Evolutionary conservation across 2,113 vertebrate species (phyloP).

Genomic region (Gobiocypris rarus): DNA sequence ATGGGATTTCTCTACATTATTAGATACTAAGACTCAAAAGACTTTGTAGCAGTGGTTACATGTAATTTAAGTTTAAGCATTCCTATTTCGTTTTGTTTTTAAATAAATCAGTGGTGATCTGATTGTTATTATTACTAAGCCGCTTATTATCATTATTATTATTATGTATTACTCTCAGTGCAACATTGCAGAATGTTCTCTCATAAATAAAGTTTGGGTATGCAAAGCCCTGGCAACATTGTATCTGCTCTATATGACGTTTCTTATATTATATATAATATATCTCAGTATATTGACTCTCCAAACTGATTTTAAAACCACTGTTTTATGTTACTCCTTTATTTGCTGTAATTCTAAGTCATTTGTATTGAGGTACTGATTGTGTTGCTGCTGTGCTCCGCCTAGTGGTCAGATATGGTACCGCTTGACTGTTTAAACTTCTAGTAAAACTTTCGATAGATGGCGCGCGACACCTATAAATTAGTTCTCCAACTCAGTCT

Average conservation of each 20-base stretch:
- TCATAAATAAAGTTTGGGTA: not conserved
- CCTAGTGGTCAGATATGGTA: constrained; percentile 61
- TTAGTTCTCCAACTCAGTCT: not conserved
- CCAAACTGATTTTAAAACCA: too few relatives aligned
- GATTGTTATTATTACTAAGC: not conserved
- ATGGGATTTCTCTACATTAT: constrained; percentile 59
- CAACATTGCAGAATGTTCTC: not conserved
- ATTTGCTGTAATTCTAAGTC: not conserved
- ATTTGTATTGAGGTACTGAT: not conserved
- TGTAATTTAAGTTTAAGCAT: too few relatives aligned
- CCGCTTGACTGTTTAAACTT: not conserved
- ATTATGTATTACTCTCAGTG: not conserved
- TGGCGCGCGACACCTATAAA: constrained; percentile 63
- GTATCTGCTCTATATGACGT: not conserved
- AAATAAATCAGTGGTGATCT: not conserved
- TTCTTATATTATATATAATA: too few relatives aligned
- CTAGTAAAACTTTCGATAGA: constrained; percentile 55
- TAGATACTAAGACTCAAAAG: constrained; percentile 63
- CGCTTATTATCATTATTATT: not conserved
- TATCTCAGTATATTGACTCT: not conserved
- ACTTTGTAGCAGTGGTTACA: constrained; percentile 5
- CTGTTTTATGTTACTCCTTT: not conserved
- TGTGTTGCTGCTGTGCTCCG: constrained; percentile 53
- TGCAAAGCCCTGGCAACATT: not conserved
- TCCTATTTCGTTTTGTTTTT: not conserved